These are phyloP conservation scores for Pollenia amentaria DNA, from an alignment of 2,888 invertebrate genomes.

Conservation along the genomic window DNA sequence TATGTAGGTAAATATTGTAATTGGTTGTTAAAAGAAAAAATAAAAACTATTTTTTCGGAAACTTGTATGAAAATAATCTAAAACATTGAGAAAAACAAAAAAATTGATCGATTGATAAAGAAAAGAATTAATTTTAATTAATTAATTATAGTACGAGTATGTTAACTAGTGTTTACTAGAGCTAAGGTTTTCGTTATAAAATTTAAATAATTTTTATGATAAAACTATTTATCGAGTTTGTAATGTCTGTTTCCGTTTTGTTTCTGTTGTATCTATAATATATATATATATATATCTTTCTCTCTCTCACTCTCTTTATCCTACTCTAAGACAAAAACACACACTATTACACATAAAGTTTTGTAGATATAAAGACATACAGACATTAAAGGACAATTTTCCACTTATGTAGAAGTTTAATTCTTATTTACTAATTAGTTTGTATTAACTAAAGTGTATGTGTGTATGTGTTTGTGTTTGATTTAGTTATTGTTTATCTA, in stretches of 20 bases:
- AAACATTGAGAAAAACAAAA: conserved; percentile 44
- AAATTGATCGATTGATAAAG: conserved; percentile 20
- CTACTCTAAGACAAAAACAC: conserved; percentile 64
- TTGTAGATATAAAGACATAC: conserved; percentile 47
- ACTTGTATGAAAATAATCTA: conserved; percentile 44
- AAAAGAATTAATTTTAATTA: background rate
- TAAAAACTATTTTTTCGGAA: conserved; percentile 5
- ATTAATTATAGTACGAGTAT: background rate
- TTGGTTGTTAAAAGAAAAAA: conserved; percentile 13
- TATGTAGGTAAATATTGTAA: conserved; percentile 34
- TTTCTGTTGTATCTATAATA: conserved; percentile 21
- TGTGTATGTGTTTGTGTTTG: background rate
- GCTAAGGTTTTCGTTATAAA: conserved; percentile 19
- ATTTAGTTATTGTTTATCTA: conserved; percentile 36
- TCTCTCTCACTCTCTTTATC: conserved; percentile 52
- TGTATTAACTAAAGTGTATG: conserved; percentile 45
- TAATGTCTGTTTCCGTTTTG: conserved; percentile 12
- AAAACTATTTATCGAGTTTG: background rate
- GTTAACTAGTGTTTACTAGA: conserved; percentile 33
- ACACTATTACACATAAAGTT: conserved; percentile 53
- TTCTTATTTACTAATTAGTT: conserved; percentile 63
- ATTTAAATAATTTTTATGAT: conserved; percentile 7
- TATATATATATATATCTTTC: conserved; percentile 45
- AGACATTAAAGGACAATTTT: conserved; percentile 54
- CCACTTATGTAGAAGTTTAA: conserved; percentile 28